A percentile compares a stretch with the other conserved stretches of the same genome.
Evolutionary conservation across 2,888 invertebrate genomes (phyloP).

Genomic region (Tipula lateralis): DNA sequence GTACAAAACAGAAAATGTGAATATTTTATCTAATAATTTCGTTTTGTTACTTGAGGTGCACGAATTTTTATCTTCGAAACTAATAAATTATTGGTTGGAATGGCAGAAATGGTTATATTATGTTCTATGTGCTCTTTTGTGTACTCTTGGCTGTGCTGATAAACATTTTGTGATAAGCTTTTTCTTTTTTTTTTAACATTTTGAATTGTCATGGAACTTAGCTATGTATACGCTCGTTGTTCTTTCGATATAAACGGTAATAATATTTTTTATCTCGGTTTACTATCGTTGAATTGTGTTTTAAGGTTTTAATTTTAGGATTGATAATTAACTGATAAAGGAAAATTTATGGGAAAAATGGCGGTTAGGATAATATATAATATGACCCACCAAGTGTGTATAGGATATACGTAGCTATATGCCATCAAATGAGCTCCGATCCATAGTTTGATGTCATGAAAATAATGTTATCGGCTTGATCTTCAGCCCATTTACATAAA

Average conservation of each 20-base stretch:
- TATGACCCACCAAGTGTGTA: no score
- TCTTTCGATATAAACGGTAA: neutral
- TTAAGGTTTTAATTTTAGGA: neutral
- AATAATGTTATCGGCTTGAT: no score
- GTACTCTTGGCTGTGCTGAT: neutral
- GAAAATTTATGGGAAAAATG: neutral
- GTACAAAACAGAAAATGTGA: neutral
- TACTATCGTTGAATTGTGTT: neutral
- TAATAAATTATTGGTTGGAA: slow-evolving; percentile 1
- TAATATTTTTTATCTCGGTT: neutral
- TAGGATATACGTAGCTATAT: no score
- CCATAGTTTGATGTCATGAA: no score
- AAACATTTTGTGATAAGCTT: slow-evolving; percentile 5
- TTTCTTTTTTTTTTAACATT: neutral
- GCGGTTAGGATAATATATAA: neutral
- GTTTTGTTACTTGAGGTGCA: slow-evolving; percentile 19
- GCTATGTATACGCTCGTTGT: neutral
- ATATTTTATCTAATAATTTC: slow-evolving; percentile 24
- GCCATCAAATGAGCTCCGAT: no score
- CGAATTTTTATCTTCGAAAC: slow-evolving; percentile 4
- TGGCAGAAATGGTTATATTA: neutral
- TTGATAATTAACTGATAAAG: neutral
- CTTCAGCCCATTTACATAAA: no score
- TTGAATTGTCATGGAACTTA: slow-evolving; percentile 1
- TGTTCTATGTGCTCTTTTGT: neutral